Base-by-base conservation (phyloP, 2,888 invertebrate genomes). In the Polietes domitor region DNA sequence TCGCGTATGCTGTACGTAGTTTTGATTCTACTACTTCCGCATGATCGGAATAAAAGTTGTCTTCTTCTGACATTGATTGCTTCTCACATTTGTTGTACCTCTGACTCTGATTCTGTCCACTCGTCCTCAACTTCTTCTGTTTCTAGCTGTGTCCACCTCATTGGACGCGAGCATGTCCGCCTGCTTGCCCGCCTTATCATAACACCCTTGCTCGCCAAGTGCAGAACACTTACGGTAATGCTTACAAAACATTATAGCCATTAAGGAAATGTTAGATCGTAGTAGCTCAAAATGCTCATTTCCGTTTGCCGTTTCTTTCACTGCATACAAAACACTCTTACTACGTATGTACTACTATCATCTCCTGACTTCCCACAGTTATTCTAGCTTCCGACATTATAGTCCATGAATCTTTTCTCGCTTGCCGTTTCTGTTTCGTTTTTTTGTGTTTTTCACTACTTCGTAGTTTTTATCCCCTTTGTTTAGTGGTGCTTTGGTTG, bases 251-350 rank as follows among this genome's bases (percentile, higher is more conserved):
- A 43, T 24, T 68, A 12, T 72, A 81, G 78, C 89, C 89, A 89
- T 90, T 90, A 90, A 88, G 89, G 89, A 89, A 89, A 90, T 88
- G 89, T 89, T 87, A 87, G 87, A 88, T 88, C 88, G 88, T 87
- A 88, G 88, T 87, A 87, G 89, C 88, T 88, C 87, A 89, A 90
- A 68, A 87, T 90, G 88, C 87, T 86, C 87, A 87, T 86, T 90
- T 90, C 90, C 90, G 90, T 86, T 87, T 86, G 86, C 88, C 87
- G 87, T 87, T 85, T 71, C 81, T 19, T 58, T 41, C 19, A n/a
- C 12, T 65, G 19, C n/a, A 28, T 4, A 32, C 28, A 37, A 47
- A 47, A 47, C n/a, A 47, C 47, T 12, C 0, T n/a, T 47, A 47
- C n/a, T 47, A 47, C 12, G 4, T 32, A 6, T n/a, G n/a, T n/a